phyloP scores from a whole-genome alignment of 2,888 invertebrate genomes.

The Carcina quercana region DNA sequence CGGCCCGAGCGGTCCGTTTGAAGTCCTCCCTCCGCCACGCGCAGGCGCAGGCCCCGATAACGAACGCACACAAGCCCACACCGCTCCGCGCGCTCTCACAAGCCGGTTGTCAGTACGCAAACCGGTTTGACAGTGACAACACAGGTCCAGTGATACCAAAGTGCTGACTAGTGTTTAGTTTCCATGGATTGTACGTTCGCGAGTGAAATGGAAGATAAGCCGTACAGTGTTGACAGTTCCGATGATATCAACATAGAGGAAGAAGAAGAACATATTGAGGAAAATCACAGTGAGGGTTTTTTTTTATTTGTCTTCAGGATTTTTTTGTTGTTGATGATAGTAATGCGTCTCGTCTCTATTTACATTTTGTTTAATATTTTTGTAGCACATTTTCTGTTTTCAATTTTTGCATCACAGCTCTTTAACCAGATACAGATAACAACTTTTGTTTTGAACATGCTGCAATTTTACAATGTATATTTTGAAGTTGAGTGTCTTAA shows the following conservation, averaged over 20 bases:
- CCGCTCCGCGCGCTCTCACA: slow-evolving; percentile 65
- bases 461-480: too few relatives aligned
- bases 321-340: too few relatives aligned
- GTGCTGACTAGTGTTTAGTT: slow-evolving; percentile 55
- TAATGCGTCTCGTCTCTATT: too few relatives aligned
- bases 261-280: slow-evolving; percentile 42
- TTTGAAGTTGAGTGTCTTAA: too few relatives aligned
- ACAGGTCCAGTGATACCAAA: slow-evolving; percentile 50
- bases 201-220: slow-evolving; percentile 67
- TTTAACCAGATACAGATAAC: too few relatives aligned
- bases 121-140: slow-evolving; percentile 64
- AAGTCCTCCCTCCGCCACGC: slow-evolving; percentile 41
- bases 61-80: slow-evolving; percentile 69
- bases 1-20: slow-evolving; percentile 61
- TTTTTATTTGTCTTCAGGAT: slow-evolving; percentile 3
- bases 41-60: slow-evolving; percentile 54
- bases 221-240: slow-evolving; percentile 68
- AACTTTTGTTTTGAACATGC: too few relatives aligned
- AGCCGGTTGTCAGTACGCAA: slow-evolving; percentile 64
- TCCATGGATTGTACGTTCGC: slow-evolving; percentile 44
- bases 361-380: too few relatives aligned
- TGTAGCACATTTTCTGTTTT: too few relatives aligned
- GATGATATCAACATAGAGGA: slow-evolving; percentile 69
- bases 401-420: too few relatives aligned
- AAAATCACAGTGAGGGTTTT: slow-evolving; percentile 53